phyloP scores from a whole-genome alignment of 2,113 vertebrate genomes.

The Melanerpes formicivorus region DNA sequence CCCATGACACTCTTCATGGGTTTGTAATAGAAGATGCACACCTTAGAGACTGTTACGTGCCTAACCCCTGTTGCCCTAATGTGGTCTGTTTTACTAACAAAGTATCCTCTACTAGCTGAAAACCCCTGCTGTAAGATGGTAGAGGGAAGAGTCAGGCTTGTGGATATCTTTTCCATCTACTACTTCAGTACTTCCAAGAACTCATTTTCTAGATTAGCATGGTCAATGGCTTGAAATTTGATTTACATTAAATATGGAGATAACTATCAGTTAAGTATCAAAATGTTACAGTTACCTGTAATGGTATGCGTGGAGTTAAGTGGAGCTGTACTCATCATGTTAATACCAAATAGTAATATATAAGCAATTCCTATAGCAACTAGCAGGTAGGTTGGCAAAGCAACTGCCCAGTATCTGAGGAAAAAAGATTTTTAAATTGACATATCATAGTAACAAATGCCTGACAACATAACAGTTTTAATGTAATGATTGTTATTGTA shows the following conservation, averaged over 20 bases:
- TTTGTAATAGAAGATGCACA: neutral
- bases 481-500: neutral
- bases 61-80: neutral
- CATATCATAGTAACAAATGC: neutral
- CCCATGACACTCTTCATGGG: neutral
- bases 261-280: neutral
- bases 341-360: conserved; percentile 89
- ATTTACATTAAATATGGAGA: neutral
- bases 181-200: neutral
- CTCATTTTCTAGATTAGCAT: neutral
- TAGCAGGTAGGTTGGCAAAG: conserved; percentile 88
- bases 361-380: conserved; percentile 78
- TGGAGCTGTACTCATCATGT: conserved; percentile 92
- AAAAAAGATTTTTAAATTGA: neutral
- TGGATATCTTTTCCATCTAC: neutral
- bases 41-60: neutral
- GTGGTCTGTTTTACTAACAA: neutral
- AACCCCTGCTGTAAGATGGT: neutral
- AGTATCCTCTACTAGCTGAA: neutral
- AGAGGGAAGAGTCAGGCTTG: neutral
- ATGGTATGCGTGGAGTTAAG: conserved; percentile 88
- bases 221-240: neutral
- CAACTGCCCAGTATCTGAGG: conserved; percentile 92
- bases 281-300: conserved; percentile 81
- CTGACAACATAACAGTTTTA: neutral